Evolutionary conservation across 2,888 invertebrate species (phyloP), one percentile per base, ranked within the genome.

Genomic region (Leuctra nigra): DNA sequence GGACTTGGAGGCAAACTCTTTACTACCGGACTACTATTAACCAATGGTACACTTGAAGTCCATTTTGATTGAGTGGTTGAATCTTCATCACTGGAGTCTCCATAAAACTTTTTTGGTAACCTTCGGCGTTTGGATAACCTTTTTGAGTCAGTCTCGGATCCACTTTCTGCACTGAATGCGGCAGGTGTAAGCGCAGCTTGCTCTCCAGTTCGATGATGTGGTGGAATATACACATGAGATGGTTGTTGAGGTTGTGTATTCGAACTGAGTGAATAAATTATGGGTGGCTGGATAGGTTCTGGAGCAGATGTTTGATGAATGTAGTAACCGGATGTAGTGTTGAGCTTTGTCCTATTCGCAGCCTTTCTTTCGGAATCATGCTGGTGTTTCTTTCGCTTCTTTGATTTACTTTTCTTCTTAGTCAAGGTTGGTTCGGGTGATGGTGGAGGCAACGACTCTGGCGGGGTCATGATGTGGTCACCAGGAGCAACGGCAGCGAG

Each of bases 1-100:
- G 48, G 29, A 11, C 35, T 16, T 7, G 59, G 47, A 55, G 58
- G 11, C 41, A 57, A 62, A 23, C 68, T 66, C 7, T 69, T 66
- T 23, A 63, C 60, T 18, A 65, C 55, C 29, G 66, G 64, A n/a
- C 60, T 64, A 2, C 69, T 66, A 63, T 69, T 72, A 47, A 71
- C 69, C 6, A 71, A 71, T 38, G 82, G 69, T 65, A 87, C 86
- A 61, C 82, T 80, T 68, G 87, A 87, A 57, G 83, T 76, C 87
- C 87, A 88, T 68, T 87, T 87, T 57, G 83, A 76, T 87, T 87
- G 88, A 64, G 87, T 87, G 14, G 83, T 68, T 53, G 77, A 77
- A 61, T 91, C 91, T 65, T 91, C 91, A 64, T 90, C 91, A 68
- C 90, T 90, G 0, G 90, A 87, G 68, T 91, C 91, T 0, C 91